Evolutionary conservation across 2,888 invertebrate species (phyloP).

Genomic region (Xestia sexstrigata): DNA sequence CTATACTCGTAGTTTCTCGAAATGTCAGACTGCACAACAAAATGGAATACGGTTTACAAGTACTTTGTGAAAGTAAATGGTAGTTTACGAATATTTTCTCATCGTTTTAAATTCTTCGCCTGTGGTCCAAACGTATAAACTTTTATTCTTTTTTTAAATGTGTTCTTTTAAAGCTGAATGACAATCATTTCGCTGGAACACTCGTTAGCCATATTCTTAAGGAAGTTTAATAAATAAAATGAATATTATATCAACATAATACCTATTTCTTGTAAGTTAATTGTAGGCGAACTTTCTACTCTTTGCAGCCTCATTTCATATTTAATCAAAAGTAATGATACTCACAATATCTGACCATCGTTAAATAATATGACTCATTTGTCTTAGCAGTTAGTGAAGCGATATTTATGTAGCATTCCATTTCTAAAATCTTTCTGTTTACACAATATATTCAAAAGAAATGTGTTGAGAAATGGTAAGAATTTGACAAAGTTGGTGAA

Average conservation of each 20-base stretch:
- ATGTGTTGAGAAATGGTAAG: conserved; percentile 38
- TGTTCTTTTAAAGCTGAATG: conserved; percentile 11
- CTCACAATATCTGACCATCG: conserved; percentile 17
- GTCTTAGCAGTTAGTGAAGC: conserved; percentile 5
- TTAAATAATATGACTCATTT: conserved; percentile 31
- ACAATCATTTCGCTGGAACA: conserved; percentile 20
- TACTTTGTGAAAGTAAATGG: conserved; percentile 46
- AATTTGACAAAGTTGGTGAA: conserved; percentile 51
- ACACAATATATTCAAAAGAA: conserved; percentile 37
- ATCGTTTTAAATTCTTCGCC: conserved; percentile 8
- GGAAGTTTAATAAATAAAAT: conserved; percentile 35
- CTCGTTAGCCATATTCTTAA: conserved; percentile 25
- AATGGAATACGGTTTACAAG: conserved; percentile 40
- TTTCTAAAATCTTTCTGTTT: conserved; percentile 37
- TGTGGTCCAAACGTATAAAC: not conserved
- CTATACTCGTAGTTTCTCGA: conserved; percentile 65
- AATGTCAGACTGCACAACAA: conserved; percentile 63
- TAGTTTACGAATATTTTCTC: conserved; percentile 26
- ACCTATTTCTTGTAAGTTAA: conserved; percentile 35
- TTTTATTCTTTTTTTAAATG: conserved; percentile 10
- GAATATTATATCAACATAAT: conserved; percentile 19
- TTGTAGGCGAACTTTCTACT: conserved; percentile 44
- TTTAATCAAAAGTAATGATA: conserved; percentile 29
- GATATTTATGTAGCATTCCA: conserved; percentile 12
- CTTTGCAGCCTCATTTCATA: conserved; percentile 29